A percentile compares a stretch with the other conserved stretches of the same genome.
Conservation (phyloP, 2,797 vertebrate species). For the Lithobates sylvaticus region DNA sequence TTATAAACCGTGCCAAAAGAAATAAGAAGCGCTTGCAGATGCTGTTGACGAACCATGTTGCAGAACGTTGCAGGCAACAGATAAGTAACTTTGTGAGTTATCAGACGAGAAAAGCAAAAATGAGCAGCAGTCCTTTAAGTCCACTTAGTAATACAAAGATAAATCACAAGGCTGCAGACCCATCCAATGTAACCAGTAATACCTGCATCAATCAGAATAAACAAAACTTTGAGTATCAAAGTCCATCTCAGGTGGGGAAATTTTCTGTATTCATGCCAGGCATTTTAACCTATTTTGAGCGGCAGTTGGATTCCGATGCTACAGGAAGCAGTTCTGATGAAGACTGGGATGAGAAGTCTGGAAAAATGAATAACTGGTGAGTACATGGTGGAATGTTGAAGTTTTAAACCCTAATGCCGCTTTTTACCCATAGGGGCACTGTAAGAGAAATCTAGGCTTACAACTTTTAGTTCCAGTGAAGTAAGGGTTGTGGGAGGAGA, state of each 20-base stretch:
- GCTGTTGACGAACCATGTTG: slow-evolving; percentile 83
- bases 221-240: slow-evolving; percentile 3
- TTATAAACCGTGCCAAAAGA: slow-evolving; percentile 78
- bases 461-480: too few relatives aligned
- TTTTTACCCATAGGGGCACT: too few relatives aligned
- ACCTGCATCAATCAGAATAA: slow-evolving; percentile 21
- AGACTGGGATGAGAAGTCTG: slow-evolving; percentile 75
- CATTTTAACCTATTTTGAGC: slow-evolving; percentile 80
- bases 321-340: slow-evolving; percentile 94
- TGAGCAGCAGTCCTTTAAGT: slow-evolving; percentile 65
- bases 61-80: slow-evolving; percentile 83
- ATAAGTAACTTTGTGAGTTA: slow-evolving; percentile 81
- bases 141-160: slow-evolving; percentile 65
- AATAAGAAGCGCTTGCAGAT: slow-evolving; percentile 84
- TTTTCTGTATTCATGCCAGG: slow-evolving; percentile 78
- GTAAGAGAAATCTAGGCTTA: too few relatives aligned
- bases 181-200: neutral
- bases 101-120: slow-evolving; percentile 70
- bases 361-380: slow-evolving; percentile 78
- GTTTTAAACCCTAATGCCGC: neutral
- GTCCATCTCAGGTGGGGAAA: slow-evolving; percentile 75
- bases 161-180: neutral
- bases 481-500: too few relatives aligned
- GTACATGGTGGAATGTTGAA: slow-evolving; percentile 59
- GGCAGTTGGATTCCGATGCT: slow-evolving; percentile 89